A percentile compares a stretch with the other conserved stretches of the same genome.
These are phyloP conservation scores for Formica exsecta DNA, from an alignment of 1,140 invertebrate species.

Conservation along the genomic window DNA sequence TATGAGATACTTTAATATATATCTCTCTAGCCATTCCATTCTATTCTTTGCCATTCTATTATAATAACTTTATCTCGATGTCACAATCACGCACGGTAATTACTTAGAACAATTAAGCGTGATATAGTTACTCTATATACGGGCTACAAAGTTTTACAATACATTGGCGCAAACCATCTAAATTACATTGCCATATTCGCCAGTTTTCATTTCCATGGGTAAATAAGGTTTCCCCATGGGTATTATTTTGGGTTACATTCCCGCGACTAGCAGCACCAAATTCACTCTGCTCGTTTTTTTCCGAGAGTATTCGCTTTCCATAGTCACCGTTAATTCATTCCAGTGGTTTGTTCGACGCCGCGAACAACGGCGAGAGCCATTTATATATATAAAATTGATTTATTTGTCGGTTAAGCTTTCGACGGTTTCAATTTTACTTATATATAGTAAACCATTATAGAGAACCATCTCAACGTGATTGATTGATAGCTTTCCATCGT, in stretches of 20 bases:
- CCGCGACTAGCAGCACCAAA: slow-evolving; percentile 48
- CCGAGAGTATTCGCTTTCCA: neutral
- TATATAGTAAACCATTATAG: neutral
- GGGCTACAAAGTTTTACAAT: slow-evolving; percentile 11
- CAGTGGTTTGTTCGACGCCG: slow-evolving; percentile 24
- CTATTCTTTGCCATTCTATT: neutral
- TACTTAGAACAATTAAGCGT: neutral
- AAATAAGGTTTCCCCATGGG: slow-evolving; percentile 60
- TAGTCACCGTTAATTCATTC: slow-evolving; percentile 59
- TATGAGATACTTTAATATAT: neutral
- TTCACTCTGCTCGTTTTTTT: slow-evolving; percentile 64
- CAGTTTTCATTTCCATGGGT: slow-evolving; percentile 50
- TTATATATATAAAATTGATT: slow-evolving; percentile 48
- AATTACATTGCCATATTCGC: slow-evolving; percentile 41
- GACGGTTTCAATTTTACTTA: slow-evolving; percentile 22
- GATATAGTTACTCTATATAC: neutral
- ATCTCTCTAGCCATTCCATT: too few relatives aligned
- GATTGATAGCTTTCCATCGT: neutral
- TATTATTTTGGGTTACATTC: slow-evolving; percentile 66
- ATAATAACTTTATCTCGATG: slow-evolving; percentile 4
- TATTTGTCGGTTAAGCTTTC: slow-evolving; percentile 46
- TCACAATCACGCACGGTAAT: neutral
- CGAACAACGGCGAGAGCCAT: slow-evolving; percentile 7
- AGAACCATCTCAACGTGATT: slow-evolving; percentile 8
- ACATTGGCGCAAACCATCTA: neutral